These are phyloP conservation scores for Montipora foliosa DNA, from an alignment of 64 coral and sea anemone genomes.

Conservation along the genomic window DNA sequence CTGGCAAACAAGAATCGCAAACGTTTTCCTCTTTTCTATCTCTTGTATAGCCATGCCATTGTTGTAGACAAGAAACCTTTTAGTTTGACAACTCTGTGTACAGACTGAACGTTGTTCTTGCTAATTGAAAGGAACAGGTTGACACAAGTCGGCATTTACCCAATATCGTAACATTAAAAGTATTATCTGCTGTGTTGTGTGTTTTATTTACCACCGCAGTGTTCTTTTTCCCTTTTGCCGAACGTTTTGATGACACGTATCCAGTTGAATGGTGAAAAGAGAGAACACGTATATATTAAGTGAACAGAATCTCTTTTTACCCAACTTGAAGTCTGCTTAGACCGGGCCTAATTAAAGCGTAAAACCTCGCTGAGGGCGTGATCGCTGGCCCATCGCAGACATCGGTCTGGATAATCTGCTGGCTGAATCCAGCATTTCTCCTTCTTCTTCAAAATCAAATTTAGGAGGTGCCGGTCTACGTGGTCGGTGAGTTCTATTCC, in stretches of 20 bases:
- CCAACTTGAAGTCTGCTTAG: background rate
- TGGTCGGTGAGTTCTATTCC: constrained; percentile 31
- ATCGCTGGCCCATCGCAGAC: constrained; percentile 51
- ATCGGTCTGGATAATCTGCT: constrained; percentile 39
- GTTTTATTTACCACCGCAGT: background rate
- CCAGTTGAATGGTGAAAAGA: too few species aligned
- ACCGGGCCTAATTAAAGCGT: constrained; percentile 16
- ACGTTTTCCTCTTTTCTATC: background rate
- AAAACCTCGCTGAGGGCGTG: constrained; percentile 60
- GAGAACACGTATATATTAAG: background rate
- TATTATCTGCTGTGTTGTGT: background rate
- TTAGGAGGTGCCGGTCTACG: constrained; percentile 43
- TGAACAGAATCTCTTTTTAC: background rate
- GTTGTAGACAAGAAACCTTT: background rate
- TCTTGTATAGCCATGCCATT: background rate
- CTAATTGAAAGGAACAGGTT: background rate
- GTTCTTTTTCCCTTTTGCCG: background rate
- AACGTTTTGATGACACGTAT: too few species aligned
- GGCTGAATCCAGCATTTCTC: constrained; percentile 1
- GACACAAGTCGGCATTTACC: background rate
- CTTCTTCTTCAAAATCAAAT: constrained; percentile 26
- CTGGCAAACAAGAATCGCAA: background rate
- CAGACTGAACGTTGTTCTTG: background rate
- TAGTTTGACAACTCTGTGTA: background rate
- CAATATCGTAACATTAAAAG: background rate